Base-by-base conservation (phyloP, 2,888 invertebrate genomes). In the Agonopterix alstromeriana region DNA sequence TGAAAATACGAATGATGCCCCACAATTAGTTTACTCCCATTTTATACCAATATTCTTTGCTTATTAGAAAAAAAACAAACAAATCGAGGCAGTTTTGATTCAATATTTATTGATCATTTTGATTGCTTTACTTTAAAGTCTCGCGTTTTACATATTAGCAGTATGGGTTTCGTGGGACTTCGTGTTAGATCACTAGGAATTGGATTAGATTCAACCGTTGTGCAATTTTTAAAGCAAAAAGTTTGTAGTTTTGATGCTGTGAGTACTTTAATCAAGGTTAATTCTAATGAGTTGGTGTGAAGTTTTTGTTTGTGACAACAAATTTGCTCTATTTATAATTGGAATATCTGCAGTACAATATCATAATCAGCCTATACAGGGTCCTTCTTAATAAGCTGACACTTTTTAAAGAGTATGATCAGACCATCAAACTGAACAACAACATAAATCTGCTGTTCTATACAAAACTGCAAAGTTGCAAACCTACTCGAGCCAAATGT, bases 1-100 rank as follows among this genome's bases (percentile, higher is more conserved):
- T 55, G 62, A 64, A n/a, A 65, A 69, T 54, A 56, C 56, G 68
- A 81, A 72, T 84, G 81, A 75, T 82, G 68, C 42, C 27, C 45
- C 36, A 12, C 9, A 40, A 2, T 4, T 14, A 43, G 42, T 45
- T 40, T 36, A 48, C 43, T 42, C 54, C 52, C 60, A 67, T 76
- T 82, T 73, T 85, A 85, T 81, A 79, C 67, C 50, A 47, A 47
- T 51, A 38, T 50, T 52, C 59, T 58, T 60, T 50, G 53, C 49
- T 58, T 50, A 60, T 56, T 11, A 56, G 64, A 73, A 67, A 65
- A 63, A 69, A 60, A 54, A 63, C 67, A 70, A 73, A 73, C 64
- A 73, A 59, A 61, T 52, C 54, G 50, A 58, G 65, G 56, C 71
- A 62, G 11, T 8, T 27, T 27, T 27, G 27, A 27, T 58, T 62